These are phyloP conservation scores for Martes martes DNA, from an alignment of 2,113 vertebrate genomes.

Conservation along the genomic window DNA sequence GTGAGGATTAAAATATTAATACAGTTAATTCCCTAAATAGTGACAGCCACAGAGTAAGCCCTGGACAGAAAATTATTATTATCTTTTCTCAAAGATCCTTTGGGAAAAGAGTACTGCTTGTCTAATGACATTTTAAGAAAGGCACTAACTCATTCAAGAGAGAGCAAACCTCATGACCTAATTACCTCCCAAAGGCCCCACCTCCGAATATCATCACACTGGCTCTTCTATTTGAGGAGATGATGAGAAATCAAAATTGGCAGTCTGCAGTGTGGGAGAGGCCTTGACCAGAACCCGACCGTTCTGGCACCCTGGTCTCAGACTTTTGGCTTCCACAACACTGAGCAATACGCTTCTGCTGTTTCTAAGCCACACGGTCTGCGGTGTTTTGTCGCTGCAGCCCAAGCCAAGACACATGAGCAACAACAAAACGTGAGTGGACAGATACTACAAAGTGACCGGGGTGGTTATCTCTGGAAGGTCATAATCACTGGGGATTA, in stretches of 20 bases:
- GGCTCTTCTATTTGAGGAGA: background rate
- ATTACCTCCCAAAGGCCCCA: background rate
- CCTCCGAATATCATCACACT: background rate
- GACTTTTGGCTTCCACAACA: background rate
- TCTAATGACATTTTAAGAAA: background rate
- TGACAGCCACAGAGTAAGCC: background rate
- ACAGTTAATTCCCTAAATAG: background rate
- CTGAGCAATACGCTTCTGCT: background rate
- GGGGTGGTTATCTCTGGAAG: background rate
- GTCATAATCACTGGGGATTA: background rate
- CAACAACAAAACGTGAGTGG: background rate
- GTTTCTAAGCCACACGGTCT: background rate
- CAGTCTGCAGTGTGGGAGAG: background rate
- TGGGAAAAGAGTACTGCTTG: background rate
- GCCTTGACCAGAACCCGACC: background rate
- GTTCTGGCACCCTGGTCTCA: background rate
- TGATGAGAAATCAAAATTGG: accelerated
- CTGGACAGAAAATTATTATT: background rate
- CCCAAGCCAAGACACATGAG: background rate
- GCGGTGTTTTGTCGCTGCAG: background rate
- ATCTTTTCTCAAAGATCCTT: background rate
- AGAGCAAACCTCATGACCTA: background rate
- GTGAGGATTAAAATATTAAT: background rate
- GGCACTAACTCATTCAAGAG: background rate
- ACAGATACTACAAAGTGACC: background rate